Percentiles rank a stretch among this genome's conserved stretches.
These are phyloP conservation scores for Eleginops maclovinus DNA, from an alignment of 2,113 vertebrate genomes.

Conservation along the genomic window DNA sequence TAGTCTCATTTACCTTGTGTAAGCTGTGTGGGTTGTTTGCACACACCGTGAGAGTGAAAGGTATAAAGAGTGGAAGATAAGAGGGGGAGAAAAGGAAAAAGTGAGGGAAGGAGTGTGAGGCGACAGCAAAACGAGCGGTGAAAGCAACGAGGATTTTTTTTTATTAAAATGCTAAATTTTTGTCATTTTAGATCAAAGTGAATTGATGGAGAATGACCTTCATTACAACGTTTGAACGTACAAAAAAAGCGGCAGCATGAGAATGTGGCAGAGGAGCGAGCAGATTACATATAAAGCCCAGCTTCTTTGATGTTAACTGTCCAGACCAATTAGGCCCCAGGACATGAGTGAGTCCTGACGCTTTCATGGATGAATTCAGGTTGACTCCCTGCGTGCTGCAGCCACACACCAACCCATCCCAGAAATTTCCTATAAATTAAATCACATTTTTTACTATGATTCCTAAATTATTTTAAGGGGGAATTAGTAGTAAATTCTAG, in stretches of 20 bases:
- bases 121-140: conserved; percentile 28
- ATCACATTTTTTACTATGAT: conserved; percentile 50
- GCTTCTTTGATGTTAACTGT: conserved; percentile 84
- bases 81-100: conserved; percentile 12
- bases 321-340: conserved; percentile 79
- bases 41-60: neutral
- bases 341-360: conserved; percentile 70
- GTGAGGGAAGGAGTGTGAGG: conserved; percentile 17
- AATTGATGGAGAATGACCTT: conserved; percentile 80
- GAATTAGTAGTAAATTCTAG: conserved; percentile 14
- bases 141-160: conserved; percentile 47
- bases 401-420: conserved; percentile 49
- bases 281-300: conserved; percentile 77
- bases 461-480: conserved; percentile 43
- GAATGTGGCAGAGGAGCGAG: conserved; percentile 72
- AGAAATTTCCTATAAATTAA: conserved; percentile 59
- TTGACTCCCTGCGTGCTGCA: conserved; percentile 63
- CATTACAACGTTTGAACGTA: conserved; percentile 79
- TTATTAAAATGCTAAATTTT: conserved; percentile 76
- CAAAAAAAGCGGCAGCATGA: conserved; percentile 57
- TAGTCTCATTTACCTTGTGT: conserved; percentile 44
- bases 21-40: conserved; percentile 46
- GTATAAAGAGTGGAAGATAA: conserved; percentile 18
- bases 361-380: conserved; percentile 75
- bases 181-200: conserved; percentile 80